These are phyloP conservation scores for Terebella lapidaria DNA, from an alignment of 2,888 invertebrate species.

Conservation along the genomic window DNA sequence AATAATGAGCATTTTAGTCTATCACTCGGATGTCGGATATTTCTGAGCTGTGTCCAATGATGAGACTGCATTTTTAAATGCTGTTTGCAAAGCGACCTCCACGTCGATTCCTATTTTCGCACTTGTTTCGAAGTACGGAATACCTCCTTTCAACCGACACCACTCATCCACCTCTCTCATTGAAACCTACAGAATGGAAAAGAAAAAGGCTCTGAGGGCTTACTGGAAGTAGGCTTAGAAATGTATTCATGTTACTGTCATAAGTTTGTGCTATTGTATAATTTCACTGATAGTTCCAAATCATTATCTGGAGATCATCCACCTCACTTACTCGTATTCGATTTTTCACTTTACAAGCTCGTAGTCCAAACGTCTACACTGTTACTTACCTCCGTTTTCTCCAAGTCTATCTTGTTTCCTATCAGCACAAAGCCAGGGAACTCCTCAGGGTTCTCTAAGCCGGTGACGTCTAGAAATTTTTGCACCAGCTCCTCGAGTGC, in stretches of 20 bases:
- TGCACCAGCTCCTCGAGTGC: constrained; percentile 99
- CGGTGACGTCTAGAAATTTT: constrained; percentile 70
- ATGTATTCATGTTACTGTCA: too few species aligned
- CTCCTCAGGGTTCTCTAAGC: constrained; percentile 96
- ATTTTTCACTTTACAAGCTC: too few species aligned
- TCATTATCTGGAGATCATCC: too few species aligned
- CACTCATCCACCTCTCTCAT: constrained; percentile 76
- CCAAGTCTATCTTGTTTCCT: constrained; percentile 94
- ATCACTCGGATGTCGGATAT: too few species aligned
- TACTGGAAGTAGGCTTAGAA: too few species aligned
- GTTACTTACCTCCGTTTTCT: constrained; percentile 77
- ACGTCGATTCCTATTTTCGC: constrained; percentile 99
- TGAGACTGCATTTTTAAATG: constrained; percentile 96
- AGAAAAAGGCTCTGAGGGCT: too few species aligned
- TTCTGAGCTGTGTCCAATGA: constrained; percentile 67
- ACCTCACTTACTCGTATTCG: too few species aligned
- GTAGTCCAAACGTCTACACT: too few species aligned
- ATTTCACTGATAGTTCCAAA: too few species aligned
- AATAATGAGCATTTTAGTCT: too few species aligned
- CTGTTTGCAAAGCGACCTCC: constrained; percentile 97
- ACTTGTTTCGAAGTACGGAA: constrained; percentile 98
- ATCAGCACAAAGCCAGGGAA: constrained; percentile 98
- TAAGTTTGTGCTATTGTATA: too few species aligned
- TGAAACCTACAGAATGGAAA: constrained; percentile 41
- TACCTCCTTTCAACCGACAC: constrained; percentile 98